phyloP scores from a whole-genome alignment of 2,797 vertebrate species.

The Coranthus polyacanthus region DNA sequence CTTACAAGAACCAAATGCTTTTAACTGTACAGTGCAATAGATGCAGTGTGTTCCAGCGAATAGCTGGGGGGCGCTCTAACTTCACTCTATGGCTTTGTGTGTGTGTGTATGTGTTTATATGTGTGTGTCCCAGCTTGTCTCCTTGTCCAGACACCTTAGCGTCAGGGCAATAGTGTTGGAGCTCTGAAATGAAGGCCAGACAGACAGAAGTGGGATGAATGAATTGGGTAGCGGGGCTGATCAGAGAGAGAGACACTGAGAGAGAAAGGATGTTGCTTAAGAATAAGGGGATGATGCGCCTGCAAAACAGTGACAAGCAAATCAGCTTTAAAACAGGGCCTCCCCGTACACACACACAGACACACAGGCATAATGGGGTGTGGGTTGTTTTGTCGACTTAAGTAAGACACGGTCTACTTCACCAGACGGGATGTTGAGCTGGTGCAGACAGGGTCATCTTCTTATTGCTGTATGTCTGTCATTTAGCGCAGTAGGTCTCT shows the following conservation, averaged over 20 bases:
- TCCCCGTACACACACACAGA: slow-evolving; percentile 53
- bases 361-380: slow-evolving; percentile 61
- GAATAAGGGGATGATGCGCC: slow-evolving; percentile 73
- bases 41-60: slow-evolving; percentile 45
- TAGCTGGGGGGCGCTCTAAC: slow-evolving; percentile 82
- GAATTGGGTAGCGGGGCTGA: slow-evolving; percentile 73
- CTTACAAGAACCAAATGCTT: neutral
- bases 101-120: slow-evolving; percentile 29
- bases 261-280: slow-evolving; percentile 49
- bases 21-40: slow-evolving; percentile 17
- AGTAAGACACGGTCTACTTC: slow-evolving; percentile 79
- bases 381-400: slow-evolving; percentile 74
- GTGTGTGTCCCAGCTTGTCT: slow-evolving; percentile 69
- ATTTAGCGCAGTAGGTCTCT: slow-evolving; percentile 52
- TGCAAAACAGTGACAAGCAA: slow-evolving; percentile 77
- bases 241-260: slow-evolving; percentile 29
- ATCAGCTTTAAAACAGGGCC: slow-evolving; percentile 72
- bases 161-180: slow-evolving; percentile 76
- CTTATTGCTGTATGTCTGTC: slow-evolving; percentile 66
- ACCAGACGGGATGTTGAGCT: slow-evolving; percentile 68
- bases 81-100: slow-evolving; percentile 59
- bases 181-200: slow-evolving; percentile 80
- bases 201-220: slow-evolving; percentile 80
- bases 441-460: slow-evolving; percentile 71
- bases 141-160: slow-evolving; percentile 83